These are phyloP conservation scores for Anadara kagoshimensis DNA, from an alignment of 1,140 invertebrate genomes.

Conservation along the genomic window DNA sequence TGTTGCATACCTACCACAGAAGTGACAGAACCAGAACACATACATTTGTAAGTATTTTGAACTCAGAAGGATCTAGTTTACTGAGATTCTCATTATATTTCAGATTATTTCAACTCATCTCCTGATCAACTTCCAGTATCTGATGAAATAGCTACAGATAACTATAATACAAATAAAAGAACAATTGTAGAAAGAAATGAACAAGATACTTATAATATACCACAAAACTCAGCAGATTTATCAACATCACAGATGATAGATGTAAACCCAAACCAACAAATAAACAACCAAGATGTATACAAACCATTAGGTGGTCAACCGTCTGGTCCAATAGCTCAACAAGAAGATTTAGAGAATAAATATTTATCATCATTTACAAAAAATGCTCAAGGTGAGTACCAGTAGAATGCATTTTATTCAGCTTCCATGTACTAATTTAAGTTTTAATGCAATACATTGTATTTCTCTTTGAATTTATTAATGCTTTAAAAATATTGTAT, in stretches of 20 bases:
- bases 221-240: constrained; percentile 5
- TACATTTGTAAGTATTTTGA: too few relatives aligned
- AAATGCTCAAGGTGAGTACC: constrained; percentile 25
- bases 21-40: too few relatives aligned
- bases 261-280: background rate
- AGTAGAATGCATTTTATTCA: too few relatives aligned
- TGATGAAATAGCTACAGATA: background rate
- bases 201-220: constrained; percentile 5
- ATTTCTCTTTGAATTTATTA: too few relatives aligned
- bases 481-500: too few relatives aligned
- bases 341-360: constrained; percentile 1
- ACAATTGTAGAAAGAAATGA: constrained; percentile 3
- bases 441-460: too few relatives aligned
- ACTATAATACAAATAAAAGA: background rate
- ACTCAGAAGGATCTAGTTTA: too few relatives aligned
- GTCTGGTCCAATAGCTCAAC: constrained; percentile 16
- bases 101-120: background rate
- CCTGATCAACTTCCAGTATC: background rate
- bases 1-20: too few relatives aligned
- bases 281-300: background rate
- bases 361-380: constrained; percentile 27
- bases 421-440: too few relatives aligned
- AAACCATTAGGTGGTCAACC: constrained; percentile 20
- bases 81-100: too few relatives aligned
- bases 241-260: background rate